These are phyloP conservation scores for Microcebus griseorufus DNA, from an alignment of 2,113 vertebrate genomes.

Conservation along the genomic window DNA sequence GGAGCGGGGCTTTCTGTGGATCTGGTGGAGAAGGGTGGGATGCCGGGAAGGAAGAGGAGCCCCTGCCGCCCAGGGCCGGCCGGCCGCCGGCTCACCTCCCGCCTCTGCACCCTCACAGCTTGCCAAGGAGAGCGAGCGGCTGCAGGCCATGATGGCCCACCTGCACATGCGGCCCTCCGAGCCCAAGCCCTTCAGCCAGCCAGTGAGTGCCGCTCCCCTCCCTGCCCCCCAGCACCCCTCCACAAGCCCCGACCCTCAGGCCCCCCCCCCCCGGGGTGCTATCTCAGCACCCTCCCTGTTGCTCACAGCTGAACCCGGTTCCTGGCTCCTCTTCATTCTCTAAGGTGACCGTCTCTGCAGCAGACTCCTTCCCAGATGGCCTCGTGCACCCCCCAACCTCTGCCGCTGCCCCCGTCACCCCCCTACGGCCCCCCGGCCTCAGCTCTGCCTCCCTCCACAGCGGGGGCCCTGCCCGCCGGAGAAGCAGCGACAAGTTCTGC, in stretches of 20 bases:
- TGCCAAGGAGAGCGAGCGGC: slow-evolving; percentile 97
- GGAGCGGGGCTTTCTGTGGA: neutral
- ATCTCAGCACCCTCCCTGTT: neutral
- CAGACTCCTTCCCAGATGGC: slow-evolving; percentile 94
- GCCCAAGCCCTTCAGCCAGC: slow-evolving; percentile 98
- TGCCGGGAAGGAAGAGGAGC: neutral
- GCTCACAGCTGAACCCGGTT: slow-evolving; percentile 92
- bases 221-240: neutral
- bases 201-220: slow-evolving; percentile 86
- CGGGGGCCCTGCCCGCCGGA: slow-evolving; percentile 94
- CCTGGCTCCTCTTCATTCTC: slow-evolving; percentile 91
- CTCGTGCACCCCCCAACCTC: slow-evolving; percentile 98
- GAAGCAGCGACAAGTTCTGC: slow-evolving; percentile 99
- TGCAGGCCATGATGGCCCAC: slow-evolving; percentile 99
- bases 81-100: neutral
- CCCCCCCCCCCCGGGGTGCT: neutral
- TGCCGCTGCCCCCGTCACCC: slow-evolving; percentile 96
- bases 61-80: rapidly evolving
- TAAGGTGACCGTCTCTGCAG: slow-evolving; percentile 92
- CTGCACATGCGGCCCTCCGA: slow-evolving; percentile 99
- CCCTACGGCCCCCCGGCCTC: slow-evolving; percentile 96
- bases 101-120: slow-evolving; percentile 84
- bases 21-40: neutral
- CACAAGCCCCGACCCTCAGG: neutral
- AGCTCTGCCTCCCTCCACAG: slow-evolving; percentile 95